Percentiles rank a stretch among this genome's conserved stretches.
Conservation (phyloP, 2,888 invertebrate species). For the Leptopilina myrica region DNA sequence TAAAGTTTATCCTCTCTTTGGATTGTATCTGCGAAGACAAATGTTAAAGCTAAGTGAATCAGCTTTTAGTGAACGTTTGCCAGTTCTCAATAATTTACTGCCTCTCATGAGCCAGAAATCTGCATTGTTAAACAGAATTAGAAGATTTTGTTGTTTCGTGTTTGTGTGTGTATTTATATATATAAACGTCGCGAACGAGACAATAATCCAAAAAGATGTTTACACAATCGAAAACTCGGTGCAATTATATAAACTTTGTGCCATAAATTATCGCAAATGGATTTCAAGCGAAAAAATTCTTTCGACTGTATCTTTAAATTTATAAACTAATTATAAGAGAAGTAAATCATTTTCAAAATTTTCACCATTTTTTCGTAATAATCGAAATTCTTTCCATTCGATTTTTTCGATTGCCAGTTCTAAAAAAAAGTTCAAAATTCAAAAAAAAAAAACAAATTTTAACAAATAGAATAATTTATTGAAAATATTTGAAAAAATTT, state of each 20-base stretch:
- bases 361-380: too few relatives aligned
- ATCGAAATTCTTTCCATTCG: too few relatives aligned
- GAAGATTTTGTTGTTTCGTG: constrained; percentile 18
- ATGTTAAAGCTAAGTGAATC: constrained; percentile 16
- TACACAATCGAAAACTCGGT: constrained; percentile 15
- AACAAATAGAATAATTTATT: too few relatives aligned
- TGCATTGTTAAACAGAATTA: constrained; percentile 37
- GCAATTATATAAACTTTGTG: constrained; percentile 2
- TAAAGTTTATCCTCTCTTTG: constrained; percentile 23
- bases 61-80: constrained; percentile 25
- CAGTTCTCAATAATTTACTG: constrained; percentile 26
- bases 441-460: too few relatives aligned
- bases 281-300: not conserved
- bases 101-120: constrained; percentile 8
- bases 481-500: too few relatives aligned
- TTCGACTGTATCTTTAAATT: not conserved
- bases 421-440: too few relatives aligned
- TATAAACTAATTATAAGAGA: too few relatives aligned
- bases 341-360: too few relatives aligned
- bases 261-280: not conserved
- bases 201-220: constrained; percentile 31
- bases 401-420: too few relatives aligned
- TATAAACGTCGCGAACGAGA: not conserved
- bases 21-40: constrained; percentile 8
- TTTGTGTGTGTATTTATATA: too few relatives aligned